phyloP scores from a whole-genome alignment of 2,888 invertebrate species.

The Chironomus tentans region DNA sequence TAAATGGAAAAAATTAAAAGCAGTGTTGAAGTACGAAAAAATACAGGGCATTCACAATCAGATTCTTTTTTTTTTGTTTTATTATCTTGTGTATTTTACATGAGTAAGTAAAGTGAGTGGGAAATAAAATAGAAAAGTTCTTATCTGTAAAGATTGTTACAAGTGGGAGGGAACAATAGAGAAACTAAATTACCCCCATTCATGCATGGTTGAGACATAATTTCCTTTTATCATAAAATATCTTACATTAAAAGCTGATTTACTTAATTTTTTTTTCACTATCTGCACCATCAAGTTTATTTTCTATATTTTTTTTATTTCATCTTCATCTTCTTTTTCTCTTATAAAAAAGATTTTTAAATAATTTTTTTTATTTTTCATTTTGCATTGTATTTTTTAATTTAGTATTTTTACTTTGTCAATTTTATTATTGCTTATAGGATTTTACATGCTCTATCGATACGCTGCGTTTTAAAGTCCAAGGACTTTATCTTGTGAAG shows the following conservation, averaged over 20 bases:
- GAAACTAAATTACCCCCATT: not conserved
- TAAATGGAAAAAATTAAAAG: too few species aligned
- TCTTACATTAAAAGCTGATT: conserved; percentile 22
- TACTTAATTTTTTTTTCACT: not conserved
- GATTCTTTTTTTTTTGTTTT: not conserved
- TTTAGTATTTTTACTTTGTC: not conserved
- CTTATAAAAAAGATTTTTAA: not conserved
- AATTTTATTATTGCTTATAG: conserved; percentile 19
- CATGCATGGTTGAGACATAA: not conserved
- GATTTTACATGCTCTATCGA: not conserved
- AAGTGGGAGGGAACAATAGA: too few species aligned
- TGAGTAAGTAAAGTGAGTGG: too few species aligned
- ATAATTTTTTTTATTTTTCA: too few species aligned
- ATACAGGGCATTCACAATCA: conserved; percentile 21
- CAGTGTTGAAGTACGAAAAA: conserved; percentile 8
- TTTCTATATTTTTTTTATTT: not conserved
- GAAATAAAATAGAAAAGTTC: too few species aligned
- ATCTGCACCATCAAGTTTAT: conserved; percentile 21
- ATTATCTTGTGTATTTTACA: too few species aligned
- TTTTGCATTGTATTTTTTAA: not conserved
- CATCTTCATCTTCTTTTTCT: not conserved
- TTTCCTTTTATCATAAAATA: conserved; percentile 1
- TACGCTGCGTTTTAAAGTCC: too few species aligned
- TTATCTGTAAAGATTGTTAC: too few species aligned
- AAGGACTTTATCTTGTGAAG: too few species aligned